A percentile compares a stretch with the other conserved stretches of the same genome.
phyloP scores from a whole-genome alignment of 2,113 vertebrate species.

The Malurus melanocephalus region DNA sequence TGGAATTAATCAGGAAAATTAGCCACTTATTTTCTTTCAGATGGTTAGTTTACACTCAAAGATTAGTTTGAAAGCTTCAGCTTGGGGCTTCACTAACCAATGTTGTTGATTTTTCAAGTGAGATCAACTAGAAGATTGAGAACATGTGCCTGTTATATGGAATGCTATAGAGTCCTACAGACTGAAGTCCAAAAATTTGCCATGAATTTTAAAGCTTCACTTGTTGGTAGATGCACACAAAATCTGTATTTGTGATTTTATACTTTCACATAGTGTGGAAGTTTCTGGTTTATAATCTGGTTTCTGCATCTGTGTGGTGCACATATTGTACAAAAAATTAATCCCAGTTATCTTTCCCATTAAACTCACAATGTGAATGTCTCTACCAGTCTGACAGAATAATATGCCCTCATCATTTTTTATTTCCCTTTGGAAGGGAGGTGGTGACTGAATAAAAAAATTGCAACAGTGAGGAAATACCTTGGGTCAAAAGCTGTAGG shows the following conservation, averaged over 20 bases:
- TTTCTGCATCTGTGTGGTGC: not conserved
- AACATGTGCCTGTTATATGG: not conserved
- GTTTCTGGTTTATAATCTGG: conserved; percentile 41
- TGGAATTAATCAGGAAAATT: conserved; percentile 42
- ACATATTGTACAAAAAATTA: conserved; percentile 12
- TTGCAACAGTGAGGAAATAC: not conserved
- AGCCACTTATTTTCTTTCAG: conserved; percentile 18
- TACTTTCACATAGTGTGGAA: conserved; percentile 24
- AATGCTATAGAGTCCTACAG: not conserved
- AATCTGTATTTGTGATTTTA: conserved; percentile 47
- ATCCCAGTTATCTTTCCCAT: not conserved
- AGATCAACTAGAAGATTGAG: conserved; percentile 29
- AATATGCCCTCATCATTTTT: not conserved
- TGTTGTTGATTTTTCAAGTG: conserved; percentile 5
- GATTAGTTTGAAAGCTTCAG: conserved; percentile 14
- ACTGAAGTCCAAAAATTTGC: conserved; percentile 33
- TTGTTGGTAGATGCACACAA: conserved; percentile 43
- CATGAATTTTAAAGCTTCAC: conserved; percentile 53
- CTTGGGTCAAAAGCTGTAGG: not conserved
- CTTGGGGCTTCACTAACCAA: not conserved
- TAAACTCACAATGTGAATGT: not conserved
- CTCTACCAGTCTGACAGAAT: conserved; percentile 28
- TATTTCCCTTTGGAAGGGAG: not conserved
- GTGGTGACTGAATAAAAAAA: not conserved
- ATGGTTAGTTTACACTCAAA: conserved; percentile 32